Percentiles rank a stretch among this genome's conserved stretches.
These are phyloP conservation scores for Pocillopora verrucosa DNA, from an alignment of 64 coral and sea anemone species.

Conservation along the genomic window DNA sequence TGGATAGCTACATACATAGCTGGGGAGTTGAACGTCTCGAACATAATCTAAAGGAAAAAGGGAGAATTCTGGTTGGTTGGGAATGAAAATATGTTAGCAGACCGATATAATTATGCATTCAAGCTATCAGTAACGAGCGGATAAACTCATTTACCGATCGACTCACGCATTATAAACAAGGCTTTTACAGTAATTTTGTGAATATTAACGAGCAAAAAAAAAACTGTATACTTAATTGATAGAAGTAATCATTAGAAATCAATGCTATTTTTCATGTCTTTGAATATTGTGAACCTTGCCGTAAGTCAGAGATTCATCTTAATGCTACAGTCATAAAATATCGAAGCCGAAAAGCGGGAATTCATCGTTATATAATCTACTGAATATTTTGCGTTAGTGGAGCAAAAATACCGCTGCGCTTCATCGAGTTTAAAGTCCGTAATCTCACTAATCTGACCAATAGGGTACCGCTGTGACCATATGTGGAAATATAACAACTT, in stretches of 20 bases:
- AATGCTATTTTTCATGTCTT: no score
- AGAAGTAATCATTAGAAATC: no score
- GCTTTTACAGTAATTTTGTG: no score
- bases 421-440: background rate
- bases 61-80: background rate
- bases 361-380: background rate
- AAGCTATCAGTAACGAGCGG: no score
- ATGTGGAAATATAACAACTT: conserved; percentile 31
- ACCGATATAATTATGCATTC: background rate
- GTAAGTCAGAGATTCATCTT: no score
- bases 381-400: background rate
- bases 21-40: conserved; percentile 66
- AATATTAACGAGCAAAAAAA: no score
- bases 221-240: no score
- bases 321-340: no score
- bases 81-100: background rate
- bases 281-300: no score
- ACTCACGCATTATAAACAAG: no score
- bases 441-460: conserved; percentile 47
- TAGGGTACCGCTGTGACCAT: conserved; percentile 24
- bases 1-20: conserved; percentile 78
- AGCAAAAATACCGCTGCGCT: background rate
- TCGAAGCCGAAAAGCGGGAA: no score
- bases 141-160: no score
- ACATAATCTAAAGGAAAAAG: conserved; percentile 57